phyloP scores from a whole-genome alignment of 2,797 vertebrate species.

The Ibycter americanus region DNA sequence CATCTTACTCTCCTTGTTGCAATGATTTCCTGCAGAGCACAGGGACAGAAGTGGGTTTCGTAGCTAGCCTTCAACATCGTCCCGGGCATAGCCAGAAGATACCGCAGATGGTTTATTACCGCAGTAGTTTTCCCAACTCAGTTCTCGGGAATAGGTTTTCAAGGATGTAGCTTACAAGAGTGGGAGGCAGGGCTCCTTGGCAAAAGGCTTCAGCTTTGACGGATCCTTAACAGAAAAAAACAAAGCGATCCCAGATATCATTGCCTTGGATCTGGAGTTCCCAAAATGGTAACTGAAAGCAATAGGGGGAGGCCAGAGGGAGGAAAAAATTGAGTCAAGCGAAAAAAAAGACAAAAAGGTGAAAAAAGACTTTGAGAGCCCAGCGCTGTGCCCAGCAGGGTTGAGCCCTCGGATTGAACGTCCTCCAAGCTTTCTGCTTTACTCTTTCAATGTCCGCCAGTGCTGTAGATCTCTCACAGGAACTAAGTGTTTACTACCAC shows the following conservation, averaged over 20 bases:
- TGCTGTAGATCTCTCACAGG: neutral
- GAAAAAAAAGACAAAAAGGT: neutral
- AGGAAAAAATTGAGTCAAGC: neutral
- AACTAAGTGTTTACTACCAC: neutral
- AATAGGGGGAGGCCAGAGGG: neutral
- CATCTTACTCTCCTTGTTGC: neutral
- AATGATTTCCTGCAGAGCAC: neutral
- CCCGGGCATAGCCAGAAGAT: neutral
- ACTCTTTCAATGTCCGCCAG: neutral
- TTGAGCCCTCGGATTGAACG: rapidly evolving
- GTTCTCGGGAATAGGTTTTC: neutral
- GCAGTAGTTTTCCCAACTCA: neutral
- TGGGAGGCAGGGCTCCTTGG: neutral
- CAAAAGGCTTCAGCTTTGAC: neutral
- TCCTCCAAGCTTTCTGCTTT: neutral
- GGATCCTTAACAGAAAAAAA: neutral
- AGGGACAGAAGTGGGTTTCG: neutral
- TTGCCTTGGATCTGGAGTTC: neutral
- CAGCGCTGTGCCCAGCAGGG: neutral
- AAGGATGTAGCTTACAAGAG: neutral
- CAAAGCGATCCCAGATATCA: neutral
- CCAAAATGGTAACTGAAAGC: neutral
- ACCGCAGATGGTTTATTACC: neutral
- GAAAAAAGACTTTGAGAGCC: neutral
- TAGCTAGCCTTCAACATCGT: neutral